A percentile compares a stretch with the other conserved stretches of the same genome.
Evolutionary conservation across 2,797 vertebrate species (phyloP).

Genomic region (Lutjanus campechanus): DNA sequence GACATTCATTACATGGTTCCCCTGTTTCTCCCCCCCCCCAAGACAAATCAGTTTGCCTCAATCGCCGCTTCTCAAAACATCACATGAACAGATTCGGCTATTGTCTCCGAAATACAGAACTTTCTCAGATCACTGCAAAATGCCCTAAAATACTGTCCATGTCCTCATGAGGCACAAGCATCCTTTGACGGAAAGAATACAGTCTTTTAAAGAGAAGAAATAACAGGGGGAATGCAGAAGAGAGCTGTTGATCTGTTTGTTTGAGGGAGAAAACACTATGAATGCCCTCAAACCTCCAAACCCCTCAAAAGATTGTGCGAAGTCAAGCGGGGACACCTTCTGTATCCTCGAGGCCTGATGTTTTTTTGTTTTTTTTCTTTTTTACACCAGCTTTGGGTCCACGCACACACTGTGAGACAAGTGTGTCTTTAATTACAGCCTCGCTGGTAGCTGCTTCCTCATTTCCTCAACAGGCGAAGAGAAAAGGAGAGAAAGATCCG

Average conservation of each 20-base stretch:
- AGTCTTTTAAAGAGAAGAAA: slow-evolving; percentile 27
- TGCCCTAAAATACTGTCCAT: slow-evolving; percentile 76
- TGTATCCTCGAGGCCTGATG: neutral
- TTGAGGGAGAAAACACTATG: slow-evolving; percentile 18
- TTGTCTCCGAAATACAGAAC: slow-evolving; percentile 33
- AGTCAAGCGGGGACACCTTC: slow-evolving; percentile 26
- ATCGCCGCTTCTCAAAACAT: slow-evolving; percentile 36
- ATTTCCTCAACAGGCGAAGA: slow-evolving; percentile 19
- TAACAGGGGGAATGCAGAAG: slow-evolving; percentile 51
- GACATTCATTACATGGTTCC: slow-evolving; percentile 59
- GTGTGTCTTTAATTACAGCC: slow-evolving; percentile 54
- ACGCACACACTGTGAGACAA: slow-evolving; percentile 15
- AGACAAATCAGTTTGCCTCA: slow-evolving; percentile 30
- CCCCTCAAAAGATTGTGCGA: slow-evolving; percentile 29
- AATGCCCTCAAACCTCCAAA: slow-evolving; percentile 41
- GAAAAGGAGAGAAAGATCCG: slow-evolving; percentile 16
- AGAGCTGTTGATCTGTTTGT: slow-evolving; percentile 40
- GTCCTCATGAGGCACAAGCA: slow-evolving; percentile 43
- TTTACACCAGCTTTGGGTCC: slow-evolving; percentile 29
- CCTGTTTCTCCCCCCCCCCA: neutral
- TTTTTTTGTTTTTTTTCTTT: too few species aligned
- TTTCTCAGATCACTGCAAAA: slow-evolving; percentile 68
- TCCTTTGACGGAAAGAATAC: slow-evolving; percentile 38
- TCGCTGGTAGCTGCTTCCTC: slow-evolving; percentile 51
- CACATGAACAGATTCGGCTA: slow-evolving; percentile 41